Evolutionary conservation across 2,113 vertebrate genomes (phyloP), one percentile per base, ranked within the genome.

Genomic region (Channa argus): DNA sequence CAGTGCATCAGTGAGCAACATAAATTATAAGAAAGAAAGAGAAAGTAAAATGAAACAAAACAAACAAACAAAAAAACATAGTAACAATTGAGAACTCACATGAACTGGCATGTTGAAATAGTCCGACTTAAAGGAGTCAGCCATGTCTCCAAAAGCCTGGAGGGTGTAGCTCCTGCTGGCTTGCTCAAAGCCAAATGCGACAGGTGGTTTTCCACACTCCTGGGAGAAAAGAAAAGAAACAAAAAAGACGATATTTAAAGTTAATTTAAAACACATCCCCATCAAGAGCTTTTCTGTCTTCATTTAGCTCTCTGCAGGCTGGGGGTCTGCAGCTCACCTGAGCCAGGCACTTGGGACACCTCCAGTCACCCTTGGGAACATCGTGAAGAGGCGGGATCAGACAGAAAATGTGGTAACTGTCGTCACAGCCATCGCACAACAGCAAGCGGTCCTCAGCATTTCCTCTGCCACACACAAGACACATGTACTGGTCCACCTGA

Each of bases 81-180:
- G 47, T 11, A 71, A 49, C 2, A 37, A 36, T 3, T 46, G 12
- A 68, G 11, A 13, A 95, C 98, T 82, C 95, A 99, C 98, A 8
- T 99, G 98, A 44, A 99, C 98, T 71, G 98, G 98, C 98, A 99
- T 99, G 93, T 98, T 98, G 79, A 99, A 99, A 78, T 99, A 99
- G 88, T 99, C 97, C 0, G 98, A 98, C 80, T 99, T 99, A 89
- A 99, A 99, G 0, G 97, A 96, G 79, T 99, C 98, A 1, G 98
- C 98, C 98, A 99, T 99, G 77, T 99, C 97, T 56, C 98, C 98
- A 66, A 99, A 99, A 0, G 96, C 87, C 44, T 96, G 97, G 0
- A 99, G 96, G 0, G 96, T 97, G 70, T 99, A 99, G 89, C 97
- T 96, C 77, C 97, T 94, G 74, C 95, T 87, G 37, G 98, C 98